A percentile compares a stretch with the other conserved stretches of the same genome.
Conservation (phyloP, 2,888 invertebrate genomes). For the Eupithecia centaureata region DNA sequence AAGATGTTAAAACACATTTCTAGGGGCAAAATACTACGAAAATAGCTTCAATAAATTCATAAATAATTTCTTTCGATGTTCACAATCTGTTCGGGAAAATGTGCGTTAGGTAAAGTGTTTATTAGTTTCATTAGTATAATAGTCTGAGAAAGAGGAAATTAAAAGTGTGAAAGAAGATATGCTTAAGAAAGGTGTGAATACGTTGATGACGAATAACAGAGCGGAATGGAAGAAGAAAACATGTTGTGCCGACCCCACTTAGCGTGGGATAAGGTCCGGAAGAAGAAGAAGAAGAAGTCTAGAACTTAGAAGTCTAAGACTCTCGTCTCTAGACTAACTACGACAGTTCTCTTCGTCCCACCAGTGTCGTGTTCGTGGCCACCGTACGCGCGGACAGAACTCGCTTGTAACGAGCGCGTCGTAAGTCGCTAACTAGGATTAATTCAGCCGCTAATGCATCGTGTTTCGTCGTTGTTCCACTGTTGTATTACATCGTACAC, state of each 20-base stretch:
- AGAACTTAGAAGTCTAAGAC: no score
- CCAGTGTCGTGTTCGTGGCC: slow-evolving; percentile 25
- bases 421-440: slow-evolving; percentile 62
- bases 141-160: no score
- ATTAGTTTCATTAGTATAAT: no score
- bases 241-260: no score
- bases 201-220: no score
- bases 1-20: not conserved
- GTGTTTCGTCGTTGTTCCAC: slow-evolving; percentile 41
- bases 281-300: no score
- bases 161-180: no score
- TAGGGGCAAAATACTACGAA: not conserved
- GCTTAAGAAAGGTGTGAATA: no score
- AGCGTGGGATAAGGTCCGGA: no score
- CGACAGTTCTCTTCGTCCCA: not conserved
- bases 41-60: not conserved
- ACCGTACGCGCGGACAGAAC: slow-evolving; percentile 42
- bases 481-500: slow-evolving; percentile 33
- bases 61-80: not conserved
- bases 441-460: slow-evolving; percentile 57
- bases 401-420: slow-evolving; percentile 44
- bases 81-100: not conserved
- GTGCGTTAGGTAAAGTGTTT: no score
- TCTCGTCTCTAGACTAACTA: no score
- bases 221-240: no score